Evolutionary conservation across 1,140 invertebrate genomes (phyloP).

Genomic region (Macrobrachium nipponense): DNA sequence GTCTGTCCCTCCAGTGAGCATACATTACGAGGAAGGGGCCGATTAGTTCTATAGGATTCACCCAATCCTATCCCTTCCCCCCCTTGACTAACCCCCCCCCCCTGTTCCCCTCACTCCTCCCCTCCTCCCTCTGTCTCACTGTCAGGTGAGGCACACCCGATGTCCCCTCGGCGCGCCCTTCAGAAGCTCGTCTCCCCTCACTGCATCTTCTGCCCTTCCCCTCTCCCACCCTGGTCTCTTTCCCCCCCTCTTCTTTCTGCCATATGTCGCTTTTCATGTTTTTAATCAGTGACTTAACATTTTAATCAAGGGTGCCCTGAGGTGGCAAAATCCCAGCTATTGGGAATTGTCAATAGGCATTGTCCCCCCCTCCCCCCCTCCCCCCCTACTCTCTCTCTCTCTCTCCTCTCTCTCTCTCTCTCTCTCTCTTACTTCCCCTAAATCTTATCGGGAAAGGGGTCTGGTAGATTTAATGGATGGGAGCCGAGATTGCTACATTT

Average conservation of each 20-base stretch:
- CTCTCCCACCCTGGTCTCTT: not conserved
- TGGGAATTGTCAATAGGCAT: not conserved
- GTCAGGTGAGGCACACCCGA: not conserved
- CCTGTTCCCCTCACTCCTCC: not conserved
- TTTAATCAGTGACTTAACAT: conserved; percentile 41
- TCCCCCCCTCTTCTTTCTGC: not conserved
- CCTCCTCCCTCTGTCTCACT: not conserved
- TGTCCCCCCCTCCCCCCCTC: not conserved
- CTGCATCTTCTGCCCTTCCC: not conserved
- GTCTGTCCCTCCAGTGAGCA: no score
- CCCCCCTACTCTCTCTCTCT: not conserved
- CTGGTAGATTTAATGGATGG: no score
- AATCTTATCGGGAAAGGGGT: not conserved
- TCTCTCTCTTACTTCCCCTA: not conserved
- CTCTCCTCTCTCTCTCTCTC: not conserved
- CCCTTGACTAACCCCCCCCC: not conserved
- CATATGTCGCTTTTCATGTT: conserved; percentile 2
- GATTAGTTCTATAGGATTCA: no score
- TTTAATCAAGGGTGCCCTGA: conserved; percentile 32
- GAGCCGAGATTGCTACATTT: no score
- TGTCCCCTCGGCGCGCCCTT: not conserved
- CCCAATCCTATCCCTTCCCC: no score
- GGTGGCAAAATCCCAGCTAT: conserved; percentile 9
- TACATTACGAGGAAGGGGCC: no score
- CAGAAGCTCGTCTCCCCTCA: not conserved